Percentiles rank a stretch among this genome's conserved stretches.
Evolutionary conservation across 2,113 vertebrate species (phyloP).

Genomic region (Ovis canadensis): DNA sequence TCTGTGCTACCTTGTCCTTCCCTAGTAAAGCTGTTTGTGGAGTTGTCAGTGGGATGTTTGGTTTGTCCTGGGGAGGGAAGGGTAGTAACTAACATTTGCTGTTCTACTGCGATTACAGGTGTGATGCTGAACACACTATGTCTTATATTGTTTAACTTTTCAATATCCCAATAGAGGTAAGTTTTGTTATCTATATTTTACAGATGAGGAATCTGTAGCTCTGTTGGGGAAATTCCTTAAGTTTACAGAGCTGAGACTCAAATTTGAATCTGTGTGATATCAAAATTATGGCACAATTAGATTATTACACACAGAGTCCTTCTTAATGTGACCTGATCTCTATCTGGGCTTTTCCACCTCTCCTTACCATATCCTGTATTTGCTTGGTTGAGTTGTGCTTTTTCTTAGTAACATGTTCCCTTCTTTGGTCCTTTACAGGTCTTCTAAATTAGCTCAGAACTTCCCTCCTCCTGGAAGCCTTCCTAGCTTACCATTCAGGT

Average conservation of each 20-base stretch:
- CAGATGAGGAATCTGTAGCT: background rate
- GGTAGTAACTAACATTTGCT: background rate
- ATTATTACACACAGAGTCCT: background rate
- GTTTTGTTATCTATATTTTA: background rate
- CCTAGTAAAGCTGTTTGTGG: background rate
- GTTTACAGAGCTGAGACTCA: background rate
- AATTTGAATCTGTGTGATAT: background rate
- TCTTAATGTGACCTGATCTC: background rate
- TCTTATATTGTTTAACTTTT: background rate
- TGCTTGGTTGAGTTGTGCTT: background rate
- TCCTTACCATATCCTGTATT: background rate
- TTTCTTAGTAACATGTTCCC: background rate
- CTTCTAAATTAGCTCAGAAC: background rate
- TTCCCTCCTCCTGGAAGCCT: background rate
- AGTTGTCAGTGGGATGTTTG: background rate
- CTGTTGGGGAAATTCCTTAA: background rate
- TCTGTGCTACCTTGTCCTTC: background rate
- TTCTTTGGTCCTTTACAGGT: background rate
- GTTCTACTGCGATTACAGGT: background rate
- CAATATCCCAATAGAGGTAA: background rate
- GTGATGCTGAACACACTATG: background rate
- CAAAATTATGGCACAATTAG: background rate
- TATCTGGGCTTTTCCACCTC: background rate
- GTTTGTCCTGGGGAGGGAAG: background rate
- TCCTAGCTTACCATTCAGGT: background rate